Evolutionary conservation across 2,113 vertebrate genomes (phyloP).

Genomic region (Sylvia atricapilla): DNA sequence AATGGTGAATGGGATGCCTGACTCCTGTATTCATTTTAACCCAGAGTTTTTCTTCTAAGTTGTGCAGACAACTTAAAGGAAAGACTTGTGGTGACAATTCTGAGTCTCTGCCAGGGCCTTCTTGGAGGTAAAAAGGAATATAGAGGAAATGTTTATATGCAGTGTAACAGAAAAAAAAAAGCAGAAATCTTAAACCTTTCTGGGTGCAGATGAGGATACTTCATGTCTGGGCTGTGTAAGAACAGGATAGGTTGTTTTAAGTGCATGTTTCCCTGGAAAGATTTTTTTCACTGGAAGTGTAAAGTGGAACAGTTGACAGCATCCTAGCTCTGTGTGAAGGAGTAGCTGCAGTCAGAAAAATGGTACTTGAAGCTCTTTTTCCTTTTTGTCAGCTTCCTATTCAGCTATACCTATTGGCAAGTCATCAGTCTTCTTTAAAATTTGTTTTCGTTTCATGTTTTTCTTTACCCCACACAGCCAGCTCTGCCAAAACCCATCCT

Average conservation of each 20-base stretch:
- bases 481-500: neutral
- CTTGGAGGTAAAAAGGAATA: neutral
- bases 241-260: neutral
- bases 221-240: neutral
- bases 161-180: neutral
- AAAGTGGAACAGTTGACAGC: neutral
- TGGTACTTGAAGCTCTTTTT: neutral
- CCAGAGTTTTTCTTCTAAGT: neutral
- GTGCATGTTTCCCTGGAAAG: neutral
- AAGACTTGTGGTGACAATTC: neutral
- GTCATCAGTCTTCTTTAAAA: neutral
- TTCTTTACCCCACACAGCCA: neutral
- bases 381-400: neutral
- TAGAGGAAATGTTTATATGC: neutral
- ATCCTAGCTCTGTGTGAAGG: neutral
- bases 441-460: neutral
- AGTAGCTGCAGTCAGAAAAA: neutral
- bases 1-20: neutral
- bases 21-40: neutral
- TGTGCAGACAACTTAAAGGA: neutral
- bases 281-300: neutral
- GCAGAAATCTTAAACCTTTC: neutral
- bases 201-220: neutral
- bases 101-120: neutral
- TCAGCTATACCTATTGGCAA: neutral